Conservation (phyloP, 2,113 vertebrate species). For the Gnathonemus longibarbis region DNA sequence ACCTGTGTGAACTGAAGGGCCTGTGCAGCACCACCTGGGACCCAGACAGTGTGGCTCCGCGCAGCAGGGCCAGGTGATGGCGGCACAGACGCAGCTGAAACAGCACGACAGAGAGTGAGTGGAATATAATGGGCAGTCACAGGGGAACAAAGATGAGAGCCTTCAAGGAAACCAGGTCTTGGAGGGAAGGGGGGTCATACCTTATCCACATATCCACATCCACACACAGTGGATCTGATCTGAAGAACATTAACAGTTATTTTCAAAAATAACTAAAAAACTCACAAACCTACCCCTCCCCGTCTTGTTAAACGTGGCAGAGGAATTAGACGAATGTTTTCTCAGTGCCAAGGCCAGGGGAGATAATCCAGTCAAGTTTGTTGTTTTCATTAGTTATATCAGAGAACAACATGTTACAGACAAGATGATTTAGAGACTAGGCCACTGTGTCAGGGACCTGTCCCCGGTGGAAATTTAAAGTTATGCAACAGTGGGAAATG, state of each 20-base stretch:
- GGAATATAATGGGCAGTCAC: background rate
- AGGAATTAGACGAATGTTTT: background rate
- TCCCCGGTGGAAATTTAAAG: background rate
- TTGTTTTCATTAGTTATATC: slow-evolving; percentile 40
- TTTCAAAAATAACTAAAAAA: background rate
- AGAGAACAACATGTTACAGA: slow-evolving; percentile 51
- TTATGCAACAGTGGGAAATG: background rate
- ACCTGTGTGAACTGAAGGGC: slow-evolving; percentile 53
- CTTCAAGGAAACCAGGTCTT: background rate
- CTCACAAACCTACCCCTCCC: background rate
- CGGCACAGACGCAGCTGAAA: slow-evolving; percentile 52
- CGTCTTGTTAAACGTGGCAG: background rate
- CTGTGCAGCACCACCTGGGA: slow-evolving; percentile 25
- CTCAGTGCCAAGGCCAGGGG: slow-evolving; percentile 43
- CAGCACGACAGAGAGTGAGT: background rate
- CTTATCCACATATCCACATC: background rate
- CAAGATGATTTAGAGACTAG: slow-evolving; percentile 38
- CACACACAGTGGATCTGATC: background rate
- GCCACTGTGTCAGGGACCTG: slow-evolving; percentile 44
- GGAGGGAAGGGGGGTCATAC: background rate
- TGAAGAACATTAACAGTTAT: background rate
- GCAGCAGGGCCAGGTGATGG: slow-evolving; percentile 45
- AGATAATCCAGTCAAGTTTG: slow-evolving; percentile 15
- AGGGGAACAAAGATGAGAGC: background rate
- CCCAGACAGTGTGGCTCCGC: slow-evolving; percentile 20